Percentiles rank a stretch among this genome's conserved stretches.
These are phyloP conservation scores for Nibea albiflora DNA, from an alignment of 2,113 vertebrate genomes.

Conservation along the genomic window DNA sequence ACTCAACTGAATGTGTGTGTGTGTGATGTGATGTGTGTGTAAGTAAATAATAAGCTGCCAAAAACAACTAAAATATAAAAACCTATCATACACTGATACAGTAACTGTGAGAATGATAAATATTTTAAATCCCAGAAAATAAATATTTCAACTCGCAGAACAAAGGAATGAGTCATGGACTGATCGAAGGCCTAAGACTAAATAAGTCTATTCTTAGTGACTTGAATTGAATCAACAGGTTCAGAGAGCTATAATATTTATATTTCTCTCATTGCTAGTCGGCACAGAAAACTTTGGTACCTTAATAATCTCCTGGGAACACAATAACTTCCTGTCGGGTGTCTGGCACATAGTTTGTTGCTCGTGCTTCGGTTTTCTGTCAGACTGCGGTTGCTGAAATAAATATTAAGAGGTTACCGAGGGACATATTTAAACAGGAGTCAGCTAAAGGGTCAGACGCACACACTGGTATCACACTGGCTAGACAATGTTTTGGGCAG, in stretches of 20 bases:
- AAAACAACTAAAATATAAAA: conserved; percentile 7
- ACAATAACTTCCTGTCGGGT: conserved; percentile 13
- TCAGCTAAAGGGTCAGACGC: neutral
- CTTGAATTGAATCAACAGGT: conserved; percentile 35
- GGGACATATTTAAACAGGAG: neutral
- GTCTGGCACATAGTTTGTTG: conserved; percentile 17
- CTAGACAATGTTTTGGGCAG: neutral
- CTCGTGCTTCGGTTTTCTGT: conserved; percentile 3
- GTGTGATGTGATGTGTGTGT: neutral
- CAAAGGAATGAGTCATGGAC: neutral
- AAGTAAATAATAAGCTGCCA: conserved; percentile 36
- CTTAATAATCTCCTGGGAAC: conserved; percentile 20
- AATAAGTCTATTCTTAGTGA: conserved; percentile 49
- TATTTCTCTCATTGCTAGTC: conserved; percentile 21
- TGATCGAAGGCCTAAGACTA: conserved; percentile 27
- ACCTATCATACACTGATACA: neutral
- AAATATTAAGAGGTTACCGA: neutral
- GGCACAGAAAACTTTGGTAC: conserved; percentile 34
- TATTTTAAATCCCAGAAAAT: conserved; percentile 19
- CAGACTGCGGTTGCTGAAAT: conserved; percentile 12
- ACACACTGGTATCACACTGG: neutral
- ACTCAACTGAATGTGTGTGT: conserved; percentile 2
- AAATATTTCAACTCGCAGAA: conserved; percentile 42
- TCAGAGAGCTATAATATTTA: conserved; percentile 25
- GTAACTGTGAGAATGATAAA: conserved; percentile 21